Percentiles rank a stretch among this genome's conserved stretches.
Conservation (phyloP, 2,113 vertebrate genomes). For the Alethe diademata region DNA sequence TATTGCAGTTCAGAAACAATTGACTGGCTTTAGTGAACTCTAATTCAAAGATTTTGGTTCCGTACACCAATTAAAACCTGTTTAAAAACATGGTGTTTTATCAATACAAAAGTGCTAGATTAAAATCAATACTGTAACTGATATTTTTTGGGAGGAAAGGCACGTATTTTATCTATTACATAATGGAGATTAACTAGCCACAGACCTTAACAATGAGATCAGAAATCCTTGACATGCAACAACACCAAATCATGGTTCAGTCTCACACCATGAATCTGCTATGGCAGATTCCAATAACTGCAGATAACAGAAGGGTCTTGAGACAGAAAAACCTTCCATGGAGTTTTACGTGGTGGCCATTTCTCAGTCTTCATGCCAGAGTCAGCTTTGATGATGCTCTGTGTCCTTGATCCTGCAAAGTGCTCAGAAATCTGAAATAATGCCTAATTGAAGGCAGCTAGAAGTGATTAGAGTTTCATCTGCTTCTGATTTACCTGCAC, state of each 20-base stretch:
- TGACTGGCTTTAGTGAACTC: neutral
- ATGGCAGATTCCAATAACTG: neutral
- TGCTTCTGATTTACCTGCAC: neutral
- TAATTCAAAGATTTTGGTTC: neutral
- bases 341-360: neutral
- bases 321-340: neutral
- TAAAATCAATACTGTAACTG: constrained; percentile 12
- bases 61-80: neutral
- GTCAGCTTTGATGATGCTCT: neutral
- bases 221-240: neutral
- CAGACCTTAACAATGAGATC: neutral
- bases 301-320: neutral
- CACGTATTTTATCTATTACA: neutral
- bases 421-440: neutral
- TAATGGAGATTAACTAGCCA: neutral
- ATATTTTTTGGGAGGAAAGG: neutral
- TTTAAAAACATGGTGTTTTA: neutral
- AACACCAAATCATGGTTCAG: neutral
- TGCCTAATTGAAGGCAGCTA: neutral
- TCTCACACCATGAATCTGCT: neutral
- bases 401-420: neutral
- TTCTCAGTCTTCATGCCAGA: neutral
- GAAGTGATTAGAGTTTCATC: neutral
- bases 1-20: neutral
- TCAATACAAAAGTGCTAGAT: neutral